Evolutionary conservation across 2,797 vertebrate genomes (phyloP), one percentile per base, ranked within the genome.

Genomic region (Phyllotis vaccarum): DNA sequence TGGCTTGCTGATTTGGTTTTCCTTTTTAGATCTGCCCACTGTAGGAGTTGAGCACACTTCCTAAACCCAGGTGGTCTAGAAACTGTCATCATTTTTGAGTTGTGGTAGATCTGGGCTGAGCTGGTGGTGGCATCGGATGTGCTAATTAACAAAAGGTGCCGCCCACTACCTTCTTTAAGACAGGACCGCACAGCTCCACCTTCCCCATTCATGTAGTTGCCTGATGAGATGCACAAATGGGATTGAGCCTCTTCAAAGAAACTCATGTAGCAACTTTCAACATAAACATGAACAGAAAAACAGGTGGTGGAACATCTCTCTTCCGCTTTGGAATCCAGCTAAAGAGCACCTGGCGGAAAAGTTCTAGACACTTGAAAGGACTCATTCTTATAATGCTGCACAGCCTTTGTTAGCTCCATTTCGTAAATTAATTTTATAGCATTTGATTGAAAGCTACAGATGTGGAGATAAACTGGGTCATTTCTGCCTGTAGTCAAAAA

Each of bases 211-310:
- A 43, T 60, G 19, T 22, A 46, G 52, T 13, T 94, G 34, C 54
- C 75, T 95, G 91, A 95, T 68, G 76, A 94, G 87, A 91, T 78
- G 72, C 75, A 60, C 70, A 86, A 46, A 74, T 81, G 60, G 66
- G 94, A 76, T 70, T 34, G 64, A 76, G 60, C 54, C 80, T 95
- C 91, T 95, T 96, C 93, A 96, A 96, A 96, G 90, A 78, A 91
- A 74, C 62, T 79, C 17, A 93, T 89, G 64, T 0, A 89, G 66
- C 87, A 85, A 54, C 72, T 92, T 96, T 89, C 93, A 94, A 88
- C 66, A 86, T 62, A 90, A 93, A 93, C 78, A 75, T 9, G 56
- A 90, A 80, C 43, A 96, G 80, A 62, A 93, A 95, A 93, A 49
- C 82, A 95, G 82, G 58, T 90, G 54, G 64, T 60, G 27, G 56